Percentiles rank a stretch among this genome's conserved stretches.
Evolutionary conservation across 2,797 vertebrate species (phyloP).

Genomic region (Liparis tanakae): DNA sequence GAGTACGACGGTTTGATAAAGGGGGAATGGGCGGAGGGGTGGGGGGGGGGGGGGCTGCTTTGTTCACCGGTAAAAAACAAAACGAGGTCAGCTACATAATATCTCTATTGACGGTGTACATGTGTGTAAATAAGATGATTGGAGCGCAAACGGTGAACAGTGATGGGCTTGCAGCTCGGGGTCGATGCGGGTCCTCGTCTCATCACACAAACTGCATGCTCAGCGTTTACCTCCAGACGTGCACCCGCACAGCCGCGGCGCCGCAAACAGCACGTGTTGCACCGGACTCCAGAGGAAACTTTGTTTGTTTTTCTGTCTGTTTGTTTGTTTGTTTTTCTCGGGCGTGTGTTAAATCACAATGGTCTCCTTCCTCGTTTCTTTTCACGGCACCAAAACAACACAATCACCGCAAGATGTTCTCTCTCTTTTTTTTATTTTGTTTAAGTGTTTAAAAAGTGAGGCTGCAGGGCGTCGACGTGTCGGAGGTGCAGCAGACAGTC

Average conservation of each 20-base stretch:
- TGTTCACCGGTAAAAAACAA: conserved; percentile 46
- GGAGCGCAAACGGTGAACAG: conserved; percentile 45
- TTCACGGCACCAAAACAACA: no score
- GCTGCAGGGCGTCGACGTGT: conserved; percentile 38
- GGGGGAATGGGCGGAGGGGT: conserved; percentile 35
- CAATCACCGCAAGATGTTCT: no score
- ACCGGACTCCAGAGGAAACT: conserved; percentile 17
- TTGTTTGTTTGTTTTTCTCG: no score
- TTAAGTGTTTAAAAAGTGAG: no score
- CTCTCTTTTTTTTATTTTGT: no score
- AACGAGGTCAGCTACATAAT: conserved; percentile 59
- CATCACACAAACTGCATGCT: conserved; percentile 35
- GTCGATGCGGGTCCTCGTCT: conserved; percentile 58
- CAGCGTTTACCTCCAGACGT: conserved; percentile 26
- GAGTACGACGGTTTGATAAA: conserved; percentile 40
- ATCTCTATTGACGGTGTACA: conserved; percentile 47
- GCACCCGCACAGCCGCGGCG: conserved; percentile 14
- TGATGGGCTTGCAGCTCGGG: conserved; percentile 21
- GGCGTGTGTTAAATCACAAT: not conserved
- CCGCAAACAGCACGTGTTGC: conserved; percentile 34
- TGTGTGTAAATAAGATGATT: conserved; percentile 63
- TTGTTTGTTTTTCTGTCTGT: conserved; percentile 27
- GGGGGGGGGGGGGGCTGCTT: conserved; percentile 44
- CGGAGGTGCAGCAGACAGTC: conserved; percentile 42
- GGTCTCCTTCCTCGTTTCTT: conserved; percentile 23